Percentiles rank a stretch among this genome's conserved stretches.
phyloP scores from a whole-genome alignment of 2,113 vertebrate species.

The Phrynocephalus versicolor region DNA sequence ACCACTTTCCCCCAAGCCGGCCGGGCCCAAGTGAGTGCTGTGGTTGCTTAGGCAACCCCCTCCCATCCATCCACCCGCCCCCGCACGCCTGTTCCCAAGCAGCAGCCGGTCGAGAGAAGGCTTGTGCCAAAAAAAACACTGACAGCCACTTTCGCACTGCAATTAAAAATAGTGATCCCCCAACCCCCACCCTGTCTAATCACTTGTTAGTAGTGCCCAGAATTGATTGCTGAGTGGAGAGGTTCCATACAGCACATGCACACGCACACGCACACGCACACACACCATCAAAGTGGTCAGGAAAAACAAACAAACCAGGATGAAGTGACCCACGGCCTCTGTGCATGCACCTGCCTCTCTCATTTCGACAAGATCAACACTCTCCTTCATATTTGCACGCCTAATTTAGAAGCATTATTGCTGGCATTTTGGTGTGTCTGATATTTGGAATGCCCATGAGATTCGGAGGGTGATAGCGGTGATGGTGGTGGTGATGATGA shows the following conservation, averaged over 20 bases:
- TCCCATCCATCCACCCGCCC: not conserved
- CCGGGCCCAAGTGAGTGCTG: too few species aligned
- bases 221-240: not conserved
- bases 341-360: too few species aligned
- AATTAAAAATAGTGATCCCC: not conserved
- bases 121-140: not conserved
- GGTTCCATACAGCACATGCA: not conserved
- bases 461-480: slow-evolving; percentile 14
- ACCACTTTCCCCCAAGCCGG: too few species aligned
- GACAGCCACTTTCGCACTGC: not conserved
- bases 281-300: too few species aligned
- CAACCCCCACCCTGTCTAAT: not conserved
- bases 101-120: not conserved
- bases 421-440: not conserved
- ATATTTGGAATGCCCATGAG: slow-evolving; percentile 53
- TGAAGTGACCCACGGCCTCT: too few species aligned
- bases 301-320: too few species aligned
- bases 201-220: not conserved
- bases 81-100: not conserved
- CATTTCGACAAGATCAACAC: too few species aligned
- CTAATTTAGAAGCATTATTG: too few species aligned
- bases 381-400: too few species aligned
- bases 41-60: not conserved
- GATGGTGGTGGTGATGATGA: not conserved
- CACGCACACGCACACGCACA: too few species aligned